These are phyloP conservation scores for Melitaea cinxia DNA, from an alignment of 1,140 invertebrate species.

Conservation along the genomic window DNA sequence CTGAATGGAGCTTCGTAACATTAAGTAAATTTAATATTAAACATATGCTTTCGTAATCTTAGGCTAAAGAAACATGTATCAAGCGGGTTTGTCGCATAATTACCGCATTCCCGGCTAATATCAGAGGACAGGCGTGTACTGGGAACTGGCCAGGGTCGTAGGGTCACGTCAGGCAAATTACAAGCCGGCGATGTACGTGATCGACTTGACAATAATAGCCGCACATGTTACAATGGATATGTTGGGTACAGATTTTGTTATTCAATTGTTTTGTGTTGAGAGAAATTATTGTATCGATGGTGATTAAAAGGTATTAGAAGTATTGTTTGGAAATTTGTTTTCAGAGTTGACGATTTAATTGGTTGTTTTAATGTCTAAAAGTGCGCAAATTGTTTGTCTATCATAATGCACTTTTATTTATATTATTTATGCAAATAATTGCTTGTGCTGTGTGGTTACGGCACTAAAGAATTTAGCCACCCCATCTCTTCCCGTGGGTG, in stretches of 20 bases:
- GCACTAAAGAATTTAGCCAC: too few species aligned
- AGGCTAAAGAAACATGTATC: neutral
- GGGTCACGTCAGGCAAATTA: conserved; percentile 52
- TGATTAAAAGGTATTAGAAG: neutral
- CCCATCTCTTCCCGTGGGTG: too few species aligned
- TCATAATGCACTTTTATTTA: too few species aligned
- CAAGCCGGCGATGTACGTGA: conserved; percentile 54
- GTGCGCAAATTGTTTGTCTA: too few species aligned
- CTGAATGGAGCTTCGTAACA: too few species aligned
- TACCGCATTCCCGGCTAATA: neutral
- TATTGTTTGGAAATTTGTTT: neutral
- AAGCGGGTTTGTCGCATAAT: conserved; percentile 3
- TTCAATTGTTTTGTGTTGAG: conserved; percentile 2
- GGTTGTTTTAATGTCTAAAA: too few species aligned
- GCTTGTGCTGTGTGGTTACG: too few species aligned
- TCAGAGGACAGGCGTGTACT: conserved; percentile 5
- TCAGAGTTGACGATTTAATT: too few species aligned
- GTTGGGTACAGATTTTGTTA: neutral
- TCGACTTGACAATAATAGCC: conserved; percentile 54
- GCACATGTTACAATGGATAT: conserved; percentile 10
- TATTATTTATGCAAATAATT: too few species aligned
- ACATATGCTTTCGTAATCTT: too few species aligned
- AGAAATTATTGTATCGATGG: neutral
- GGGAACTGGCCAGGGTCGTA: conserved; percentile 21
- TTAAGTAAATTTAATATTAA: too few species aligned